Percentiles rank a stretch among this genome's conserved stretches.
Evolutionary conservation across 1,140 invertebrate species (phyloP).

Genomic region (Ceratitis capitata): DNA sequence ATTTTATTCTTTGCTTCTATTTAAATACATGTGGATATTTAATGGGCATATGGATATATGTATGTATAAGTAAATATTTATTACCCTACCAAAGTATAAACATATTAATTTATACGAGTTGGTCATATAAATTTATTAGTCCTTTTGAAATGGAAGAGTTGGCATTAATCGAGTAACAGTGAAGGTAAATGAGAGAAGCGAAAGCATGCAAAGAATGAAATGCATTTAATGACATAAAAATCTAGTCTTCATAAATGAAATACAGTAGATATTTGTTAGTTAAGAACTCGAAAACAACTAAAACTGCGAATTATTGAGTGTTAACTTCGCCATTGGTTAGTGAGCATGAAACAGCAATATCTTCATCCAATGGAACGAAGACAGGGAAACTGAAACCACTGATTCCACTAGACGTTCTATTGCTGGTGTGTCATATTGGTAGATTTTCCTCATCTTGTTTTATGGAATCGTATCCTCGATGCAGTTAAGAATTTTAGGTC

Average conservation of each 20-base stretch:
- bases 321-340: too few species aligned
- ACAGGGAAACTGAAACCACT: too few species aligned
- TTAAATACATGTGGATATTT: too few species aligned
- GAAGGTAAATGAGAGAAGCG: background rate
- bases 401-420: too few species aligned
- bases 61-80: background rate
- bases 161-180: background rate
- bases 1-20: background rate
- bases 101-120: constrained; percentile 35
- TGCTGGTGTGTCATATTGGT: too few species aligned
- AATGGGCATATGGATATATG: background rate
- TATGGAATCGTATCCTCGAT: too few species aligned
- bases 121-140: constrained; percentile 34
- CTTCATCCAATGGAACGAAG: too few species aligned
- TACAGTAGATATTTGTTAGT: background rate
- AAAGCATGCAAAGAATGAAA: background rate
- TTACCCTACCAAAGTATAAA: constrained; percentile 24
- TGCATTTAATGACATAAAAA: background rate
- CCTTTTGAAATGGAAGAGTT: background rate
- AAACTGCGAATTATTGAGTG: too few species aligned
- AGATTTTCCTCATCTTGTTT: too few species aligned
- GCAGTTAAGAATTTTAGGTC: too few species aligned
- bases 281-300: too few species aligned
- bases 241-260: background rate
- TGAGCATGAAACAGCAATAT: too few species aligned